Conservation (phyloP, 2,113 vertebrate genomes). For the Anguilla japonica region DNA sequence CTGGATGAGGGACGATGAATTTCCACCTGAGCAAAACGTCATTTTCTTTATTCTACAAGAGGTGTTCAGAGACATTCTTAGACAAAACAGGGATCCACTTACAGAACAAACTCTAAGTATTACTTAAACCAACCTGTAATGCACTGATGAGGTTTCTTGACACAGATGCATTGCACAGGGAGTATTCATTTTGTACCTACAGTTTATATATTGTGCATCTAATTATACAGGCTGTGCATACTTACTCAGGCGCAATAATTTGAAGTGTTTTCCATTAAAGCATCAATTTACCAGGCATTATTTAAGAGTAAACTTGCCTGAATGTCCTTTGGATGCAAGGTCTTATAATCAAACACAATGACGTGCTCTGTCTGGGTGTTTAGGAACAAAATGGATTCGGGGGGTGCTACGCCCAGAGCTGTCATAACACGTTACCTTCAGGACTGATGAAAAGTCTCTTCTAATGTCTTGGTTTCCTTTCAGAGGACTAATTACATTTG, state of each 20-base stretch:
- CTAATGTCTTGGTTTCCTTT: conserved; percentile 15
- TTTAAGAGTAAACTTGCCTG: neutral
- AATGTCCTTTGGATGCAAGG: neutral
- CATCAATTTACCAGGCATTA: neutral
- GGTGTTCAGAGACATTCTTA: no score
- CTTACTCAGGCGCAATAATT: neutral
- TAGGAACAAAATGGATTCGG: neutral
- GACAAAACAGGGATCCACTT: no score
- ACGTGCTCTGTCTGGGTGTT: conserved; percentile 6
- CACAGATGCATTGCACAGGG: no score
- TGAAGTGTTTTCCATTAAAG: neutral
- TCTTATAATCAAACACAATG: conserved; percentile 17
- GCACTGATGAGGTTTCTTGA: no score
- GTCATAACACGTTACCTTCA: neutral
- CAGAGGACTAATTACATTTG: conserved; percentile 1
- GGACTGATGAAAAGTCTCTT: neutral
- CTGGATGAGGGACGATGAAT: no score
- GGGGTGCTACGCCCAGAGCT: neutral
- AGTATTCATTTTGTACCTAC: neutral
- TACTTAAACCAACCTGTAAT: no score
- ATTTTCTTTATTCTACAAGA: neutral
- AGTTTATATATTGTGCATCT: neutral
- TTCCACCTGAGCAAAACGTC: neutral
- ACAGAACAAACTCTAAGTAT: no score
- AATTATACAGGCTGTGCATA: no score